Conservation (phyloP, 2,113 vertebrate species). For the Erinaceus europaeus region DNA sequence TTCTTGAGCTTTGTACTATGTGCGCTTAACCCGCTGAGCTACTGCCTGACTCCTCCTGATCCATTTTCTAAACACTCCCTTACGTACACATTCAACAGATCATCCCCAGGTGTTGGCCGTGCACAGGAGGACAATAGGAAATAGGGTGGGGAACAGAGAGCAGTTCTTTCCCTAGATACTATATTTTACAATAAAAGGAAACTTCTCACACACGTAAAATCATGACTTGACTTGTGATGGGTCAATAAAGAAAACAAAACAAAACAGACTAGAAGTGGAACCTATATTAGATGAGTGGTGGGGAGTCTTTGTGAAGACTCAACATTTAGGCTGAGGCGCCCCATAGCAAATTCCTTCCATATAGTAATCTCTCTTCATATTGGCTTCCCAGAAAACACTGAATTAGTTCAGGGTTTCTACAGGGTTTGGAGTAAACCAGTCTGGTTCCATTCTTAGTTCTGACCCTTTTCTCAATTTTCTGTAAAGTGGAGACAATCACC, state of each 20-base stretch:
- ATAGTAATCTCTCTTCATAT: too few relatives aligned
- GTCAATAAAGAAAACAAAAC: not conserved
- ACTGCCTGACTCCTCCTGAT: too few relatives aligned
- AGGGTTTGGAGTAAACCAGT: not conserved
- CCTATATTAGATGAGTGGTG: not conserved
- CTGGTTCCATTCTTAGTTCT: not conserved
- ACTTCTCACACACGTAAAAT: not conserved
- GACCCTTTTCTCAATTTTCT: not conserved
- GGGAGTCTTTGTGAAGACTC: not conserved
- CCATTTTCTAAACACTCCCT: not conserved
- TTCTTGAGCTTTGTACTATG: too few relatives aligned
- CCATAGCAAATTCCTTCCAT: not conserved
- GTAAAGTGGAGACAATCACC: not conserved
- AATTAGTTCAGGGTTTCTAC: not conserved
- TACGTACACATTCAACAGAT: not conserved
- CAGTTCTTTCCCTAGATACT: not conserved
- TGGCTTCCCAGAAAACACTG: not conserved
- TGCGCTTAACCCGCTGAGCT: too few relatives aligned
- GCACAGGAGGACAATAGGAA: not conserved
- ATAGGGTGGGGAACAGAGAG: not conserved
- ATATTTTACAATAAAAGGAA: not conserved
- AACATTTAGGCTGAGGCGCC: not conserved
- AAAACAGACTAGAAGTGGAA: not conserved
- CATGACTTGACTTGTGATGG: not conserved
- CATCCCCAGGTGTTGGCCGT: not conserved